Evolutionary conservation across 2,113 vertebrate genomes (phyloP), one percentile per base, ranked within the genome.

Genomic region (Grammomys dolichurus): DNA sequence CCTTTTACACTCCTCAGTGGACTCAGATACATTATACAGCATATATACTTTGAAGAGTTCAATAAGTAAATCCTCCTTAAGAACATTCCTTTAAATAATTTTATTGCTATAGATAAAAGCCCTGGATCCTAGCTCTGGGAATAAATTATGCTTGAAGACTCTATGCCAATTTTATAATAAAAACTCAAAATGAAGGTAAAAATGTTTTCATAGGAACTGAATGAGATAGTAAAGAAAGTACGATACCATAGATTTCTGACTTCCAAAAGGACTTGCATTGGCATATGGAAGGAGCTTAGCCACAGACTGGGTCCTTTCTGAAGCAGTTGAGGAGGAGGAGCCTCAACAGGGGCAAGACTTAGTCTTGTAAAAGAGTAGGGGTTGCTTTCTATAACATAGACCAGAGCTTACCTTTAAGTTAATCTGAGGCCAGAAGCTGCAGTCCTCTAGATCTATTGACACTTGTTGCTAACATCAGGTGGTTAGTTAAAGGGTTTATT

Each of bases 131-230:
- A 91, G 26, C 17, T 19, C 51, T 87, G 16, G 19, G 11, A 96
- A 90, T 94, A 95, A 95, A 85, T 93, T 95, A 84, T 73, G 7
- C 58, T 3, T 78, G 43, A 94, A 93, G 96, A 87, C 8, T 93
- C 75, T 54, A 70, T 19, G 17, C 46, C 58, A 93, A 87, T 22
- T 87, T 91, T 72, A 75, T 93, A 92, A 96, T 92, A 91, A 95
- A 92, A 87, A 96, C 24, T 6, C 24, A 81, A 80, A 95, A 48
- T 81, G 80, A 78, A 5, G 46, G 40, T 58, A 87, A 94, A 94
- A 91, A 77, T 91, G 7, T 86, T 92, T 90, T 91, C 48, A 69
- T 9, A 93, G 69, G 94, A 31, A 96, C 26, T 84, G 22, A 63
- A 78, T 60, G 19, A 77, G 67, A 97, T 80, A 93, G 48, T 69